Evolutionary conservation across 1,140 invertebrate species (phyloP).

Genomic region (Sinella curviseta): DNA sequence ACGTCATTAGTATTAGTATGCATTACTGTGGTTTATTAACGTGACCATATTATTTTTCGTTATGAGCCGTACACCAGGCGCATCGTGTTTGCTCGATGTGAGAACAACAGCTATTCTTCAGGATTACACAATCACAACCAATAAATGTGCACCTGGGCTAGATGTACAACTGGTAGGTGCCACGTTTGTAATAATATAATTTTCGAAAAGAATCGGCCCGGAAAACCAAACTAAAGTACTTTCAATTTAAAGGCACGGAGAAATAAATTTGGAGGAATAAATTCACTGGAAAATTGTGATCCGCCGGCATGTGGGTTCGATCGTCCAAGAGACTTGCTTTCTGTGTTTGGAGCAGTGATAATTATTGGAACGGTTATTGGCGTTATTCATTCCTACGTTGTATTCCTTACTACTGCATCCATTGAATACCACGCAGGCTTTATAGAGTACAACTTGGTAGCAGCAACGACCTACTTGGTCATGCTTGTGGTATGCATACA

Average conservation of each 20-base stretch:
- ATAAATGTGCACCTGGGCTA: background rate
- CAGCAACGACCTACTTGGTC: background rate
- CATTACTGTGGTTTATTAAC: no score
- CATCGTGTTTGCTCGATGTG: background rate
- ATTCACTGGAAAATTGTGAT: background rate
- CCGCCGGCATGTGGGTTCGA: background rate
- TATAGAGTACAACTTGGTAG: background rate
- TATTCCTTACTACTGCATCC: background rate
- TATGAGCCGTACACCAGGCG: constrained; percentile 3
- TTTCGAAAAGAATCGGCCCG: no score
- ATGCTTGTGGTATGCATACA: background rate
- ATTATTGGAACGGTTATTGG: background rate
- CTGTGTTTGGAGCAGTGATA: background rate
- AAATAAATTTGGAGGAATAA: background rate
- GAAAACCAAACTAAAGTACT: no score
- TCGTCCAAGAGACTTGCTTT: background rate
- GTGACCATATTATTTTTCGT: no score
- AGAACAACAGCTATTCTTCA: background rate
- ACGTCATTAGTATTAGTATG: no score
- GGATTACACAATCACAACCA: background rate
- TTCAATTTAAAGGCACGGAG: background rate
- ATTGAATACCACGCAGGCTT: background rate
- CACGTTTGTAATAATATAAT: no score
- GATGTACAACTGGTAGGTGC: background rate
- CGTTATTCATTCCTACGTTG: background rate